These are phyloP conservation scores for Parthenolecanium corni DNA, from an alignment of 2,888 invertebrate species.

Conservation along the genomic window DNA sequence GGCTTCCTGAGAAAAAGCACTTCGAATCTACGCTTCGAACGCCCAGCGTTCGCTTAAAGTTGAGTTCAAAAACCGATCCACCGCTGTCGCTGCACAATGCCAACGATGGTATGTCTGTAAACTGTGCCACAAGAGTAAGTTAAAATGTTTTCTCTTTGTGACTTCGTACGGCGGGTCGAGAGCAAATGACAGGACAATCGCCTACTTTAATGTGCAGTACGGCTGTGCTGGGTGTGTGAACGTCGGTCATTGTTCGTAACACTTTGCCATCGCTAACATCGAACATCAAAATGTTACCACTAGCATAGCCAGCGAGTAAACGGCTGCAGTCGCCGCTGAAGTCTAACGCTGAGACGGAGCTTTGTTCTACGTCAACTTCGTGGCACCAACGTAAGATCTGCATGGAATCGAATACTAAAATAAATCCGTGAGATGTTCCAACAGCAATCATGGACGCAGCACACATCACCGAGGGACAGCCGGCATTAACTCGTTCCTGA, in stretches of 20 bases:
- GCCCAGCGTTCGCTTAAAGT: constrained; percentile 76
- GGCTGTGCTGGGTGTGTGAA: constrained; percentile 71
- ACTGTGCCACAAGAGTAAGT: constrained; percentile 39
- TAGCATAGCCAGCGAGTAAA: constrained; percentile 62
- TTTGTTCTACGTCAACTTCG: constrained; percentile 56
- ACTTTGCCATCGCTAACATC: constrained; percentile 68
- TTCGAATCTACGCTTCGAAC: constrained; percentile 79
- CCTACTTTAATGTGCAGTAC: constrained; percentile 63
- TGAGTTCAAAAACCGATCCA: constrained; percentile 89
- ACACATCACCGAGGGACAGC: constrained; percentile 73
- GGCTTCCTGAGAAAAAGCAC: constrained; percentile 91
- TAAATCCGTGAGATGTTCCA: constrained; percentile 86
- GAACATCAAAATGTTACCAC: constrained; percentile 83
- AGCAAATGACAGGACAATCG: constrained; percentile 27
- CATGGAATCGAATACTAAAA: constrained; percentile 72
- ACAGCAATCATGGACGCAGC: constrained; percentile 71
- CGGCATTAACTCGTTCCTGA: constrained; percentile 79
- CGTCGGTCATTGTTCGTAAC: constrained; percentile 60
- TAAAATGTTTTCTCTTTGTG: neutral
- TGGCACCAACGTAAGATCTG: constrained; percentile 84
- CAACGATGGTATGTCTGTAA: constrained; percentile 58
- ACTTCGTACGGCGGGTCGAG: neutral
- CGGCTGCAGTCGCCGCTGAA: constrained; percentile 80
- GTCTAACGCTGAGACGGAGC: constrained; percentile 57
- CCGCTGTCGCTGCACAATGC: constrained; percentile 82